Evolutionary conservation across 2,797 vertebrate genomes (phyloP).

Genomic region (Karalla daura): DNA sequence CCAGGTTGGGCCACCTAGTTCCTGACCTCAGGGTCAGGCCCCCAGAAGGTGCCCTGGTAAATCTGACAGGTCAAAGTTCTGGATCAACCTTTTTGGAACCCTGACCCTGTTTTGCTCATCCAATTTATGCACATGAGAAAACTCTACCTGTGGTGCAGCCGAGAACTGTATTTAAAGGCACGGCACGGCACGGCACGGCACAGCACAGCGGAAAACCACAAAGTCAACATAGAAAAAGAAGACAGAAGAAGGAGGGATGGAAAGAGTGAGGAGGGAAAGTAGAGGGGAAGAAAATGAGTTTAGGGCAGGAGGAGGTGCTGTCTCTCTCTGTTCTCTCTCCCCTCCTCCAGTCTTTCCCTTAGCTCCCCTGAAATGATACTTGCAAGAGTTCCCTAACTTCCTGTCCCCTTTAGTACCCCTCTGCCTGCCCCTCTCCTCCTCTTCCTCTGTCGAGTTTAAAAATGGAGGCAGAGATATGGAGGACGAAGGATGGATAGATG

Average conservation of each 20-base stretch:
- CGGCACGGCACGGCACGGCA: too few species aligned
- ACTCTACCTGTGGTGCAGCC: too few species aligned
- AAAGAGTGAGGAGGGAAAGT: not conserved
- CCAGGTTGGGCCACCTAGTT: not conserved
- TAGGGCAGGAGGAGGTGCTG: slow-evolving; percentile 10
- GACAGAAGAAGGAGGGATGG: not conserved
- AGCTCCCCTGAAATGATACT: slow-evolving; percentile 10
- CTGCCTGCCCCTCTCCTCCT: slow-evolving; percentile 1
- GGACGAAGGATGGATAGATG: not conserved
- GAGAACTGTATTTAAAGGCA: too few species aligned
- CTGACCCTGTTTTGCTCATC: too few species aligned
- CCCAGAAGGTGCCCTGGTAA: not conserved
- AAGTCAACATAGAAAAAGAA: not conserved
- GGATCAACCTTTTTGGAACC: not conserved
- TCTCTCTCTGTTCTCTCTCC: not conserved
- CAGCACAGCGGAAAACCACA: too few species aligned
- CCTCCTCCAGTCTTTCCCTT: slow-evolving; percentile 12
- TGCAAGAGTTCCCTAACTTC: slow-evolving; percentile 1
- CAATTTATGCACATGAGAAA: too few species aligned
- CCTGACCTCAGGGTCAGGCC: not conserved
- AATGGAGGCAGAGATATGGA: slow-evolving; percentile 6
- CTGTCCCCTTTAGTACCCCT: not conserved
- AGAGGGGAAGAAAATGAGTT: not conserved
- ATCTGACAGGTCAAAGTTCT: too few species aligned
- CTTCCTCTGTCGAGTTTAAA: slow-evolving; percentile 10